These are phyloP conservation scores for Colletes gigas DNA, from an alignment of 1,140 invertebrate genomes.

Conservation along the genomic window DNA sequence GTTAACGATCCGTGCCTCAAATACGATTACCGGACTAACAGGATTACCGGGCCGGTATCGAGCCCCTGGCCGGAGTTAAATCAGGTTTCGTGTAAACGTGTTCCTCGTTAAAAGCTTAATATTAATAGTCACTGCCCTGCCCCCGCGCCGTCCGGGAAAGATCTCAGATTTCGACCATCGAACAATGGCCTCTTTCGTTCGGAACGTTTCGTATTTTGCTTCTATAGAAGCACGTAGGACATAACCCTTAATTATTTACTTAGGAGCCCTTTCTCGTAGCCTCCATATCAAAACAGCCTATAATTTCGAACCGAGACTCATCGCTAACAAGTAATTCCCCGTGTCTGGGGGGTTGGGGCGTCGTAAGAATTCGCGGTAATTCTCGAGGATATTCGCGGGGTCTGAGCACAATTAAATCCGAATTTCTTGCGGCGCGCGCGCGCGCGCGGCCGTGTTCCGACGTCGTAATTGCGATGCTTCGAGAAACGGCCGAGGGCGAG, in stretches of 20 bases:
- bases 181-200: not conserved
- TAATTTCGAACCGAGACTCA: not conserved
- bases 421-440: not conserved
- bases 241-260: no score
- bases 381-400: no score
- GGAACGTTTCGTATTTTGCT: no score
- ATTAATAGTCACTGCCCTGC: conserved; percentile 58
- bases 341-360: not conserved
- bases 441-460: not conserved
- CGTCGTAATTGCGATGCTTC: conserved; percentile 24
- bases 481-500: conserved; percentile 45
- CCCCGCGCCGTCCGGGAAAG: conserved; percentile 6
- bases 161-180: conserved; percentile 9
- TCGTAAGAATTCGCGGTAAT: no score
- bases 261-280: no score
- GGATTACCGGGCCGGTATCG: conserved; percentile 66
- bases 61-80: conserved; percentile 65
- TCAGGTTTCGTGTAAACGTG: conserved; percentile 65
- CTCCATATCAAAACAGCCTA: no score
- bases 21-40: conserved; percentile 68
- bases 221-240: no score
- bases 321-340: not conserved
- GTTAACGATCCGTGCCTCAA: conserved; percentile 72
- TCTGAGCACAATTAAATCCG: conserved; percentile 25
- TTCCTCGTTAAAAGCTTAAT: conserved; percentile 68